Percentiles rank a stretch among this genome's conserved stretches.
phyloP scores from a whole-genome alignment of 92 coral and sea anemone genomes.

The Hydrozoanthus gracilis region DNA sequence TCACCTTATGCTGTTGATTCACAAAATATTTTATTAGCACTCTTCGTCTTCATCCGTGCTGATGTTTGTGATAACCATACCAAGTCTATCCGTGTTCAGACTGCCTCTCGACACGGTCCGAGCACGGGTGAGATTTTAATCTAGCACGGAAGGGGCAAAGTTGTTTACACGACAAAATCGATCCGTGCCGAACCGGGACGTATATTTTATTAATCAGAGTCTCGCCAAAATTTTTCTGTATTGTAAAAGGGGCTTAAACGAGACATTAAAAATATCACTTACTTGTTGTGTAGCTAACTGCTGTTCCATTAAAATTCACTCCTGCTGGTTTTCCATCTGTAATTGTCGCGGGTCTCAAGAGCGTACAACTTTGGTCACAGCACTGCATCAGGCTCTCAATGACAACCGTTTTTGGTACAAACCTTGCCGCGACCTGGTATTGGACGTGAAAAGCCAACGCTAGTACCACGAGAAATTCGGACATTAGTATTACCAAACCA shows the following conservation, averaged over 20 bases:
- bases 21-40: no score
- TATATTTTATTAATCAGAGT: no score
- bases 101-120: no score
- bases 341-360: not conserved
- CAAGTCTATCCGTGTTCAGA: no score
- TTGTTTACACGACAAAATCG: no score
- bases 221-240: not conserved
- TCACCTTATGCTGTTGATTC: not conserved
- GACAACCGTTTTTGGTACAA: conserved; percentile 17
- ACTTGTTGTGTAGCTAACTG: conserved; percentile 10
- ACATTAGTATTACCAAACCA: no score
- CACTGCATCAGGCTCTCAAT: conserved; percentile 44
- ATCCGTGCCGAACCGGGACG: no score
- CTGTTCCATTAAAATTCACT: conserved; percentile 33
- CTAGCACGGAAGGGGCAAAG: no score
- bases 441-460: not conserved
- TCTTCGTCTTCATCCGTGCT: no score
- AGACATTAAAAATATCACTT: not conserved
- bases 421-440: not conserved
- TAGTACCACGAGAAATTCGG: not conserved
- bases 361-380: conserved; percentile 16
- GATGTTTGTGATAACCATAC: no score
- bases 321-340: conserved; percentile 18
- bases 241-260: not conserved
- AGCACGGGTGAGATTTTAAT: no score